Conservation (phyloP, 2,888 invertebrate genomes). For the Cerastis rubricosa region DNA sequence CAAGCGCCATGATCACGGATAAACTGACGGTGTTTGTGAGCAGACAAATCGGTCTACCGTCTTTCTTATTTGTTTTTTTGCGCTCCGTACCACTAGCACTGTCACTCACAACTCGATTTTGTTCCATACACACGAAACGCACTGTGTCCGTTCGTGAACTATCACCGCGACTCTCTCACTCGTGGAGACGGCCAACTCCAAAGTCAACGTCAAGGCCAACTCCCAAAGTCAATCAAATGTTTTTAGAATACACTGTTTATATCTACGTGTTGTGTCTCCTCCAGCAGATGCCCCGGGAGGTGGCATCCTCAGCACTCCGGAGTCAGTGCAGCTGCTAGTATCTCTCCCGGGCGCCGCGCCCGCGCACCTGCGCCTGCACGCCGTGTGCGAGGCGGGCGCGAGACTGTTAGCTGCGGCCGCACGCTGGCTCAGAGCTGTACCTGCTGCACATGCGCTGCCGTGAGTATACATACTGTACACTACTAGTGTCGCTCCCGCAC, state of each 20-base stretch:
- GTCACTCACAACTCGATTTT: too few relatives aligned
- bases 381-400: constrained; percentile 98
- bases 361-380: constrained; percentile 97
- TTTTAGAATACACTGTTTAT: not conserved
- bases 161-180: too few relatives aligned
- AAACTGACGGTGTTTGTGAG: too few relatives aligned
- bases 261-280: not conserved
- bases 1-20: too few relatives aligned
- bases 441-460: constrained; percentile 95
- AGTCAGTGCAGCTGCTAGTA: constrained; percentile 75
- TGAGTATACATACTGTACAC: constrained; percentile 56
- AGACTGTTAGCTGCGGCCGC: constrained; percentile 97
- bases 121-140: too few relatives aligned
- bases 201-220: too few relatives aligned
- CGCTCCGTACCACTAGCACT: too few relatives aligned
- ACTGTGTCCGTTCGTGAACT: too few relatives aligned
- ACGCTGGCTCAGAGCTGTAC: constrained; percentile 97
- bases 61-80: too few relatives aligned
- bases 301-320: constrained; percentile 76
- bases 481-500: constrained; percentile 92
- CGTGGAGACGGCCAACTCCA: too few relatives aligned
- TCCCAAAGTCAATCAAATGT: too few relatives aligned
- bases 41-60: too few relatives aligned
- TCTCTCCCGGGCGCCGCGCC: constrained; percentile 94
- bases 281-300: constrained; percentile 36